A percentile compares a stretch with the other conserved stretches of the same genome.
These are phyloP conservation scores for Calosoma granatense DNA, from an alignment of 1,140 invertebrate genomes.

Conservation along the genomic window DNA sequence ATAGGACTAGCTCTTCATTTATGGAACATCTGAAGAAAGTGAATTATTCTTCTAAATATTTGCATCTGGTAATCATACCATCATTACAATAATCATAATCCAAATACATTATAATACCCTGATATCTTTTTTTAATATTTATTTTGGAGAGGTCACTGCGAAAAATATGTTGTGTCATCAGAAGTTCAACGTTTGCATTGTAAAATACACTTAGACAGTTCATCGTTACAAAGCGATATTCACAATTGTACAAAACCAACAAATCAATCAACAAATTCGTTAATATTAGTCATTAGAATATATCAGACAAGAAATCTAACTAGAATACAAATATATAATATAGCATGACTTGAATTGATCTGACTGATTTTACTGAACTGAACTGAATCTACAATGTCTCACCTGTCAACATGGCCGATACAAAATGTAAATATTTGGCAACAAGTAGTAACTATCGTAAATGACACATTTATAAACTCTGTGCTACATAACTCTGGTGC, in stretches of 20 bases:
- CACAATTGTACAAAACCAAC: no score
- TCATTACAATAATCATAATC: neutral
- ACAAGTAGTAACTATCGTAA: neutral
- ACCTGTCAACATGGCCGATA: slow-evolving; percentile 1
- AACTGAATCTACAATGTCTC: neutral
- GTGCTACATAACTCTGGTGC: slow-evolving; percentile 5
- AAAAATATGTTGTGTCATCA: slow-evolving; percentile 7
- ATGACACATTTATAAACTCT: neutral
- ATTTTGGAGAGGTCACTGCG: slow-evolving; percentile 1
- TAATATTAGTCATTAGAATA: no score
- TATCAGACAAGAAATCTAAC: no score
- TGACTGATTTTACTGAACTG: neutral
- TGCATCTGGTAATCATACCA: slow-evolving; percentile 3
- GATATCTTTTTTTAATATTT: slow-evolving; percentile 5
- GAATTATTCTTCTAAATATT: neutral
- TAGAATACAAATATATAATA: no score
- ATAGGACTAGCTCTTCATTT: neutral
- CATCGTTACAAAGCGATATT: neutral
- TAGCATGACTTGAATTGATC: neutral
- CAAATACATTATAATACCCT: slow-evolving; percentile 8
- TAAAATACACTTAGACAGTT: neutral
- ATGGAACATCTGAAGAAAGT: slow-evolving; percentile 10
- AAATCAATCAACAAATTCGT: no score
- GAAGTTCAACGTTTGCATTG: slow-evolving; percentile 3
- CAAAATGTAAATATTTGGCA: slow-evolving; percentile 4